Conservation (phyloP, 2,888 invertebrate genomes). For the Drosophila tripunctata region DNA sequence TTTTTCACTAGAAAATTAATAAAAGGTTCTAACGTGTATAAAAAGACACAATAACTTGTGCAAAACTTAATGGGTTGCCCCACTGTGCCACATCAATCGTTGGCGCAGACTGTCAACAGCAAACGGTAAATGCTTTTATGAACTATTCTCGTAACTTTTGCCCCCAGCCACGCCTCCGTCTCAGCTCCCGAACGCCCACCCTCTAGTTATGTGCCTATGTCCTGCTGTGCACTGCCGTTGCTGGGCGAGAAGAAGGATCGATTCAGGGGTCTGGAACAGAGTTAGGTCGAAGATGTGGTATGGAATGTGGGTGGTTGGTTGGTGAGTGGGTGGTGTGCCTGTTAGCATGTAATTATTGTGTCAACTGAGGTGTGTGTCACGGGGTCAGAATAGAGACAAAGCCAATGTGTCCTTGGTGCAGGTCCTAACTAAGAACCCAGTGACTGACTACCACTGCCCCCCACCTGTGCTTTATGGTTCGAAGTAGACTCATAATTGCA, state of each 20-base stretch:
- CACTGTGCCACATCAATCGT: conserved; percentile 56
- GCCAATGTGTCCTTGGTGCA: conserved; percentile 36
- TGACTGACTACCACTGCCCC: not conserved
- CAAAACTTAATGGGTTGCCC: conserved; percentile 12
- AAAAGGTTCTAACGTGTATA: not conserved
- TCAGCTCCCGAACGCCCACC: not conserved
- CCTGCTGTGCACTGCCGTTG: conserved; percentile 31
- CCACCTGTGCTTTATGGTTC: conserved; percentile 60
- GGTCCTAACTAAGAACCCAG: conserved; percentile 25
- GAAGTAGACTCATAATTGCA: conserved; percentile 72
- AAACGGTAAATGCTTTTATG: conserved; percentile 51
- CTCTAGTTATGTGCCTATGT: not conserved
- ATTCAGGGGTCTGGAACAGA: not conserved
- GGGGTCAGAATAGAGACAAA: conserved; percentile 38
- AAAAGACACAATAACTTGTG: not conserved
- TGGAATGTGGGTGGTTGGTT: too few species aligned
- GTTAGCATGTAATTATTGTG: conserved; percentile 72
- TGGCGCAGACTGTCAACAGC: conserved; percentile 54
- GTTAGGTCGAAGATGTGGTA: conserved; percentile 8
- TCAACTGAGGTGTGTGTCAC: conserved; percentile 67
- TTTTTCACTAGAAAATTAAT: too few species aligned
- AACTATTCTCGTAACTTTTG: conserved; percentile 23
- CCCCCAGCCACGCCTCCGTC: not conserved
- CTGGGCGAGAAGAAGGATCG: not conserved
- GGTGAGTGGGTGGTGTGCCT: conserved; percentile 2